Percentiles rank a stretch among this genome's conserved stretches.
Conservation (phyloP, 2,113 vertebrate species). For the Cyprinodon tularosa region DNA sequence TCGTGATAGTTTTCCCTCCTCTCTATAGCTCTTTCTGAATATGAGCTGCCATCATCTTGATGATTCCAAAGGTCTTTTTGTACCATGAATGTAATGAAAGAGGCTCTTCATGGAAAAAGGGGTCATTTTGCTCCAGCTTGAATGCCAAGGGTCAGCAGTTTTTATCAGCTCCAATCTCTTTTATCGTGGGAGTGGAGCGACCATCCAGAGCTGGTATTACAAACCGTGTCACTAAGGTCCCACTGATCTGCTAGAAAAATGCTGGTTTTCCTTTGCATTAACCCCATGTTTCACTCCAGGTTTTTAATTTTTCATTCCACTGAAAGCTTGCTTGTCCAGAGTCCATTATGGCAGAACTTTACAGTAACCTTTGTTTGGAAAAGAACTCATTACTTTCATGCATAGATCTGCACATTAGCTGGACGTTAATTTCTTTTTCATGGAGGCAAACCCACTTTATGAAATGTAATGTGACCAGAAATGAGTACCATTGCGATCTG, state of each 20-base stretch:
- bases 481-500: no score
- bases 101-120: neutral
- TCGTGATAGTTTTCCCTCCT: neutral
- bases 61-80: neutral
- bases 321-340: no score
- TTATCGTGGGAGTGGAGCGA: slow-evolving; percentile 26
- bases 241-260: neutral
- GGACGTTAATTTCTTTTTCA: no score
- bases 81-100: neutral
- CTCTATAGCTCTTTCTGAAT: neutral
- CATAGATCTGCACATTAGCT: no score
- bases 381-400: no score
- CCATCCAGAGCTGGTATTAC: slow-evolving; percentile 35
- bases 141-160: slow-evolving; percentile 39
- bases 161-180: slow-evolving; percentile 35
- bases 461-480: no score
- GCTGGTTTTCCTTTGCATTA: neutral
- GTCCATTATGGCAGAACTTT: no score
- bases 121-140: slow-evolving; percentile 4
- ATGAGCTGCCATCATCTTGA: neutral
- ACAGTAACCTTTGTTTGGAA: no score
- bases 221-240: neutral
- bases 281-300: no score
- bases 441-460: no score
- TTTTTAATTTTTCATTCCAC: no score